Percentiles rank a stretch among this genome's conserved stretches.
Evolutionary conservation across 2,113 vertebrate species (phyloP).

Genomic region (Marmota flaviventris): DNA sequence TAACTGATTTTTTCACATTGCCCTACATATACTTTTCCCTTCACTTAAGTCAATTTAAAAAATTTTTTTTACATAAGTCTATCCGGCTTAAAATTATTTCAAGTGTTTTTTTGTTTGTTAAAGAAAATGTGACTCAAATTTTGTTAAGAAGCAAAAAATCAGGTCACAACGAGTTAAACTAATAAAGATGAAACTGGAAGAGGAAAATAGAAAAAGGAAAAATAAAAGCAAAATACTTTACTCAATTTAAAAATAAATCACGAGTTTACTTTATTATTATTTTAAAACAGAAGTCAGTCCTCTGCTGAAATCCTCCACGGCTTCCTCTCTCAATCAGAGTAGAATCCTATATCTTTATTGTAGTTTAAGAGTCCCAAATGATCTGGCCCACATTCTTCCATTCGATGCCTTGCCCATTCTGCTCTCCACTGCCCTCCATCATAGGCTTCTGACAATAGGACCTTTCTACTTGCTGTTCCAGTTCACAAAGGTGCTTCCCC

Average conservation of each 20-base stretch:
- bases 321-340: not conserved
- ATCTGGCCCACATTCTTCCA: not conserved
- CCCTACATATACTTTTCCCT: not conserved
- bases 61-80: not conserved
- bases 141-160: not conserved
- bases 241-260: not conserved
- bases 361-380: not conserved
- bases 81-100: not conserved
- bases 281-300: not conserved
- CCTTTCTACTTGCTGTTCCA: not conserved
- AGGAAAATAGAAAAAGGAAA: not conserved
- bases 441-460: not conserved
- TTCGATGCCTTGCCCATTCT: not conserved
- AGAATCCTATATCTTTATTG: not conserved
- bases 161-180: not conserved
- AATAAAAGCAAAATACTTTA: conserved; percentile 8
- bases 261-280: not conserved
- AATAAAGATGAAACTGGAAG: not conserved
- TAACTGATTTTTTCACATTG: not conserved
- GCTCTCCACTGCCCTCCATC: not conserved
- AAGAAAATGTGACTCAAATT: not conserved
- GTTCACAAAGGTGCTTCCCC: not conserved
- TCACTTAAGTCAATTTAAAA: not conserved
- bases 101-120: not conserved
- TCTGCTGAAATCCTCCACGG: not conserved